These are phyloP conservation scores for Atrichornis clamosus DNA, from an alignment of 2,113 vertebrate species.

Conservation along the genomic window DNA sequence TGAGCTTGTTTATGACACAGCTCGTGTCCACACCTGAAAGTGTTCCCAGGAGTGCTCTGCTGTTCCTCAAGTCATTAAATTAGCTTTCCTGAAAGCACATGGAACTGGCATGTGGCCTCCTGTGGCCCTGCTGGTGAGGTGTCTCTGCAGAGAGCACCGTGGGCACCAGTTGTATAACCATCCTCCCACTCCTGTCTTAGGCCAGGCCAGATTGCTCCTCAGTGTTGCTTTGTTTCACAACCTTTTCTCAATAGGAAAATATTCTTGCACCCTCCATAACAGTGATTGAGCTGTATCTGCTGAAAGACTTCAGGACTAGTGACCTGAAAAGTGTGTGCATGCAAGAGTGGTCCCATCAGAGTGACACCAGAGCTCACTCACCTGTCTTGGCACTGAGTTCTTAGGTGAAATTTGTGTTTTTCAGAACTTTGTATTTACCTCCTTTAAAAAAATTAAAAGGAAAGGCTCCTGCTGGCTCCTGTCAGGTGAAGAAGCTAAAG, in stretches of 20 bases:
- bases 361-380: not conserved
- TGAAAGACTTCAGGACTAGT: not conserved
- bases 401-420: not conserved
- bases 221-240: not conserved
- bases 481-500: not conserved
- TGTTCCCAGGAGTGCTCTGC: not conserved
- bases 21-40: conserved; percentile 30
- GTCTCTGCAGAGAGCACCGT: not conserved
- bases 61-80: conserved; percentile 31
- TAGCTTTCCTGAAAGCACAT: conserved; percentile 58
- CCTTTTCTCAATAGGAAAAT: not conserved
- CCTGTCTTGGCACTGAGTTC: not conserved
- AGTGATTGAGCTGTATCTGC: not conserved
- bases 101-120: not conserved
- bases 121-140: not conserved
- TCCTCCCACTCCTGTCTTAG: conserved; percentile 14
- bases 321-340: not conserved
- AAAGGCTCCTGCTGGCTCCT: not conserved
- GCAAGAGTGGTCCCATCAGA: not conserved
- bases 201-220: not conserved
- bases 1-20: not conserved
- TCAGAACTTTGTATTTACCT: not conserved
- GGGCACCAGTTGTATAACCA: not conserved
- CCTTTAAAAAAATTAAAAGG: not conserved
- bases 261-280: not conserved